Percentiles rank a stretch among this genome's conserved stretches.
These are phyloP conservation scores for Asteroscopus sphinx DNA, from an alignment of 2,888 invertebrate species.

Conservation along the genomic window DNA sequence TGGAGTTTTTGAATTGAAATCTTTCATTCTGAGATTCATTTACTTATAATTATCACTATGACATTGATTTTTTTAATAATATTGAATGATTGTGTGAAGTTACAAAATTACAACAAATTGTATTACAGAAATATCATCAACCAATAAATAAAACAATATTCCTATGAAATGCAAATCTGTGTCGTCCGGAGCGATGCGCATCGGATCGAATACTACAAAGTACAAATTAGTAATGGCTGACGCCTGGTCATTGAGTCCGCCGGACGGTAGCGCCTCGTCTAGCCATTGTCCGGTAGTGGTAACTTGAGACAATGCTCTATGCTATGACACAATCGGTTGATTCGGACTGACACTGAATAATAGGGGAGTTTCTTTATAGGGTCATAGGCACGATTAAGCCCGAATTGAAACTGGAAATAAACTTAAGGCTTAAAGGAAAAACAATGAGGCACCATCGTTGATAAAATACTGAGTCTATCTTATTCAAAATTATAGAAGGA, in stretches of 20 bases:
- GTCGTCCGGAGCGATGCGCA: slow-evolving; percentile 22
- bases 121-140: no score
- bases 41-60: no score
- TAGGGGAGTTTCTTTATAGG: slow-evolving; percentile 8
- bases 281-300: slow-evolving; percentile 46
- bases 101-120: no score
- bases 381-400: neutral
- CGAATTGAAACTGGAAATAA: neutral
- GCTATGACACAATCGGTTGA: slow-evolving; percentile 44
- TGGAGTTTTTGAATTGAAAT: slow-evolving; percentile 12
- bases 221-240: slow-evolving; percentile 45
- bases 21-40: neutral
- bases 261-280: slow-evolving; percentile 50
- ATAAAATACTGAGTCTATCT: neutral
- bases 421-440: neutral
- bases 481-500: neutral
- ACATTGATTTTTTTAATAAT: no score
- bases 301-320: slow-evolving; percentile 44
- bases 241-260: slow-evolving; percentile 51
- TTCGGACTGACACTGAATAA: slow-evolving; percentile 11
- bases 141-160: slow-evolving; percentile 1
- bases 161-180: slow-evolving; percentile 36
- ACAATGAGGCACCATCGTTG: neutral
- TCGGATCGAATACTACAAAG: slow-evolving; percentile 31
- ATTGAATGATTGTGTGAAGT: no score